Evolutionary conservation across 2,888 invertebrate genomes (phyloP).

Genomic region (Hyalella azteca): DNA sequence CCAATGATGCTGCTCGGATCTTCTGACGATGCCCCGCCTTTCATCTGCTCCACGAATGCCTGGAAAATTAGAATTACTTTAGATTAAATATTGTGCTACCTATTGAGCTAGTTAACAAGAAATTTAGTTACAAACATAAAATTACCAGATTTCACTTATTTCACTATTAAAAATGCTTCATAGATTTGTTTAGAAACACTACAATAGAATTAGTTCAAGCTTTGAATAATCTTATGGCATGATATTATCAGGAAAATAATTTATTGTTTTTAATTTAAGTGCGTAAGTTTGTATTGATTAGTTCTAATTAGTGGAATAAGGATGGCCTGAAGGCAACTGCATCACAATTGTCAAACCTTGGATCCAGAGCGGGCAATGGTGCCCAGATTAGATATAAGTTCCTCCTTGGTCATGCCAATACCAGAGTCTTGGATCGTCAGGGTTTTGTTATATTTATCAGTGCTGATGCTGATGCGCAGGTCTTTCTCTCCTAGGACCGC

Average conservation of each 20-base stretch:
- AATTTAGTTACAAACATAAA: too few species aligned
- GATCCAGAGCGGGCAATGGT: constrained; percentile 96
- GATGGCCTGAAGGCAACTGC: constrained; percentile 71
- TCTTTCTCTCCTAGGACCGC: constrained; percentile 67
- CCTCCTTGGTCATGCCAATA: constrained; percentile 93
- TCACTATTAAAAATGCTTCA: too few species aligned
- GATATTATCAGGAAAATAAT: too few species aligned
- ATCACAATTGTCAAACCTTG: constrained; percentile 81
- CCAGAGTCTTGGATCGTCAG: constrained; percentile 92
- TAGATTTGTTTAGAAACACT: too few species aligned
- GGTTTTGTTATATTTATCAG: constrained; percentile 83
- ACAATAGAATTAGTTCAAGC: too few species aligned
- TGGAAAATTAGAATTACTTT: background rate
- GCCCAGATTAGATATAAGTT: constrained; percentile 87
- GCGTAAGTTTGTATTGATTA: too few species aligned
- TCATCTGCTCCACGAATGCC: constrained; percentile 84
- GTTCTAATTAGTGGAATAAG: too few species aligned
- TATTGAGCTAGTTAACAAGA: too few species aligned
- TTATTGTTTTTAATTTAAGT: too few species aligned
- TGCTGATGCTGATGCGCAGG: constrained; percentile 85
- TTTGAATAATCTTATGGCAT: too few species aligned
- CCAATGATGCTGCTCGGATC: constrained; percentile 84
- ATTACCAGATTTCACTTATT: too few species aligned
- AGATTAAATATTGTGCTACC: too few species aligned
- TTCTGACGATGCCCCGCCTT: constrained; percentile 62